phyloP scores from a whole-genome alignment of 1,140 invertebrate species.

The Drosophila pallidifrons region DNA sequence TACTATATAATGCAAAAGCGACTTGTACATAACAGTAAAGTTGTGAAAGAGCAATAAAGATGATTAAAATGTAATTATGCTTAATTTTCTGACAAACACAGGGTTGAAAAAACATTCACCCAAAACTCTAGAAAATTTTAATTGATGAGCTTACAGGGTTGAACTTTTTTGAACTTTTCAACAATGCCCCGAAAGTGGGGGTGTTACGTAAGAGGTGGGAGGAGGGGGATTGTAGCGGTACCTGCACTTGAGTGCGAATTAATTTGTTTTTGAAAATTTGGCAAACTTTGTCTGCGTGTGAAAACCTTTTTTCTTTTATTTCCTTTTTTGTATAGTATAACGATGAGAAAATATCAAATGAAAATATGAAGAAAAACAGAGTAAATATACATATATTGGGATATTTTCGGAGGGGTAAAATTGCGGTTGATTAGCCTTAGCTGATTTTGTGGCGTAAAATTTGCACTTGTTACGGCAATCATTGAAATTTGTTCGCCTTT shows the following conservation, averaged over 20 bases:
- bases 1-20: slow-evolving; percentile 64
- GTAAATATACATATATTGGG: slow-evolving; percentile 7
- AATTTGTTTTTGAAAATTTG: slow-evolving; percentile 81
- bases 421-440: slow-evolving; percentile 52
- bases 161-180: slow-evolving; percentile 78
- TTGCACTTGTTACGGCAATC: slow-evolving; percentile 77
- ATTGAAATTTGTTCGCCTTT: slow-evolving; percentile 58
- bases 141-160: slow-evolving; percentile 78
- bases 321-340: slow-evolving; percentile 10
- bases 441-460: slow-evolving; percentile 47
- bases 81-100: slow-evolving; percentile 77
- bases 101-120: slow-evolving; percentile 47
- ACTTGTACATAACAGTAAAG: slow-evolving; percentile 77
- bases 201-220: no score
- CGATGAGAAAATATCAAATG: slow-evolving; percentile 67
- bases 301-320: slow-evolving; percentile 39
- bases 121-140: slow-evolving; percentile 61
- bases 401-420: not conserved
- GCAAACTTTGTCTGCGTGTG: slow-evolving; percentile 46
- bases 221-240: slow-evolving; percentile 16
- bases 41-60: slow-evolving; percentile 84
- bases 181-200: not conserved
- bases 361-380: slow-evolving; percentile 33
- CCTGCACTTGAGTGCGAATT: slow-evolving; percentile 72
- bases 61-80: slow-evolving; percentile 85